These are phyloP conservation scores for Styela clava DNA, from an alignment of 23 tunicate species.

Conservation along the genomic window DNA sequence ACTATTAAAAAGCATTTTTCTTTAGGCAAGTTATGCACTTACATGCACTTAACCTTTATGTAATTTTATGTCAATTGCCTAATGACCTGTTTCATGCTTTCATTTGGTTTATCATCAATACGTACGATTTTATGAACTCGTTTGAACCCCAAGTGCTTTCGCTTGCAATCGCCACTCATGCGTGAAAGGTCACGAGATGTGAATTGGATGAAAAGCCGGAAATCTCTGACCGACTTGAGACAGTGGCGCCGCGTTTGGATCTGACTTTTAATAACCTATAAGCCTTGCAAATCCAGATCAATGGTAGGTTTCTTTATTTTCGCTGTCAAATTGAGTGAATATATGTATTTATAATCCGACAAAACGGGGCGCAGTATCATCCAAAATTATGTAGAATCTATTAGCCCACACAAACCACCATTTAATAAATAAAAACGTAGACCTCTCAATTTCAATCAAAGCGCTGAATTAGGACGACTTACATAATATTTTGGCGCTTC, in stretches of 20 bases:
- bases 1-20: not conserved
- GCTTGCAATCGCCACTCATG: not conserved
- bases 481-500: too few relatives aligned
- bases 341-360: too few relatives aligned
- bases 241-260: not conserved
- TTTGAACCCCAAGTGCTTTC: not conserved
- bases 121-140: not conserved
- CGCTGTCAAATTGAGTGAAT: too few relatives aligned
- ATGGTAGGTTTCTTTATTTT: too few relatives aligned
- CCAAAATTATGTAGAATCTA: too few relatives aligned
- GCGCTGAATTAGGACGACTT: too few relatives aligned
- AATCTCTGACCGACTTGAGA: not conserved
- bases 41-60: too few relatives aligned
- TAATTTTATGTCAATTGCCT: not conserved
- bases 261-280: not conserved
- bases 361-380: too few relatives aligned
- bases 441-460: too few relatives aligned
- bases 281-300: too few relatives aligned
- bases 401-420: too few relatives aligned
- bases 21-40: not conserved
- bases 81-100: not conserved
- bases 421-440: too few relatives aligned
- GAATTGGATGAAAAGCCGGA: not conserved
- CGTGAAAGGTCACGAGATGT: not conserved
- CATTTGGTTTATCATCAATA: not conserved